Conservation (phyloP, 2,113 vertebrate genomes). For the Pelmatolapia mariae region DNA sequence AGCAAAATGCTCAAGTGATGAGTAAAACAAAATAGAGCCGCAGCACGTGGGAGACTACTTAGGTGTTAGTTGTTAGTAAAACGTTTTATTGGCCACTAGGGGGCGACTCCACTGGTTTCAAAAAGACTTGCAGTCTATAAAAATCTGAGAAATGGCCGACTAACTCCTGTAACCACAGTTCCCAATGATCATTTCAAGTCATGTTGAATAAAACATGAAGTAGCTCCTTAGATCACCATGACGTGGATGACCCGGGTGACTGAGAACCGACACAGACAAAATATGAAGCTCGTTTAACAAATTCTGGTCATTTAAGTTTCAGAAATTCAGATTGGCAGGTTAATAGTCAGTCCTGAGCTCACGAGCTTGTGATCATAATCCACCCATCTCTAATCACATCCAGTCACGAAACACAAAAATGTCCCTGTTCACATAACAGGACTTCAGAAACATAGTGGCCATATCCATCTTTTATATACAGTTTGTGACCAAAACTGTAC, state of each 20-base stretch:
- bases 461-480: background rate
- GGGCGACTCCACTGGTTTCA: background rate
- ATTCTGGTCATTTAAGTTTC: background rate
- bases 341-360: background rate
- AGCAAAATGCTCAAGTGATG: background rate
- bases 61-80: background rate
- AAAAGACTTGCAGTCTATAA: background rate
- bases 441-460: background rate
- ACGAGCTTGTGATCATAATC: background rate
- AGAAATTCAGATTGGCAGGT: background rate
- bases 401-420: background rate
- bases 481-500: background rate
- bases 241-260: rapidly evolving
- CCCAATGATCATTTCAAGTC: background rate
- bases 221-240: background rate
- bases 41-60: background rate
- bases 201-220: background rate
- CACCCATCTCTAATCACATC: background rate
- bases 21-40: background rate
- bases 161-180: background rate
- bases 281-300: background rate
- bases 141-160: background rate
- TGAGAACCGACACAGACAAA: background rate
- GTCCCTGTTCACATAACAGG: background rate
- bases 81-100: background rate